These are phyloP conservation scores for Platorchestia sp. DNA, from an alignment of 1,140 invertebrate genomes.

Conservation along the genomic window DNA sequence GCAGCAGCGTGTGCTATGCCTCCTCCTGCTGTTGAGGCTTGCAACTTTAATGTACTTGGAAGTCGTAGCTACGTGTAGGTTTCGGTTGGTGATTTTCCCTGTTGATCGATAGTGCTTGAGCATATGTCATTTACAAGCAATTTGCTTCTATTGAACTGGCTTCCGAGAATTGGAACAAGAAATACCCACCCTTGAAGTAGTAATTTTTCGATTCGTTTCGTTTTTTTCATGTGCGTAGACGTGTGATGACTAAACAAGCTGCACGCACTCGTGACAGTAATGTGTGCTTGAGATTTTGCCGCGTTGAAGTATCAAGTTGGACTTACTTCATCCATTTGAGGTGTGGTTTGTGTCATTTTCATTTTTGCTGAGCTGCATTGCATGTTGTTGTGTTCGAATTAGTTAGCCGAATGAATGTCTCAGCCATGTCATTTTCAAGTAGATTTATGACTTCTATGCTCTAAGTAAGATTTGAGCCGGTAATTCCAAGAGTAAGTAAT, in stretches of 20 bases:
- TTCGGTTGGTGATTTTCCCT: neutral
- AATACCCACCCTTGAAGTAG: neutral
- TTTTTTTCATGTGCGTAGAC: neutral
- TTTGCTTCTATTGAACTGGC: neutral
- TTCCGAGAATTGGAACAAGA: neutral
- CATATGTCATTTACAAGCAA: neutral
- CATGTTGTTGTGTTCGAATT: neutral
- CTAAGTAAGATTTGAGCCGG: neutral
- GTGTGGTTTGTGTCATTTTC: neutral
- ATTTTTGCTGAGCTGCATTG: neutral
- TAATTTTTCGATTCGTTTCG: neutral
- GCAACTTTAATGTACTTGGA: neutral
- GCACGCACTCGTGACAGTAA: neutral
- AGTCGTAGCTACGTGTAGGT: neutral
- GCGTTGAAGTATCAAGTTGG: neutral
- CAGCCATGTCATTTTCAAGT: neutral
- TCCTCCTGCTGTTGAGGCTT: neutral
- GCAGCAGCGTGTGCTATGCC: neutral
- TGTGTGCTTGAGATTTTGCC: neutral
- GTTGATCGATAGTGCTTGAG: neutral
- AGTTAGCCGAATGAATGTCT: neutral
- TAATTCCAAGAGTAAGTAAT: neutral
- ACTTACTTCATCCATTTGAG: neutral
- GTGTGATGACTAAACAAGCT: neutral
- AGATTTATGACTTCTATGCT: no score